Conservation (phyloP, 53 echinoderm and acorn worm species). For the Apostichopus leukothele region DNA sequence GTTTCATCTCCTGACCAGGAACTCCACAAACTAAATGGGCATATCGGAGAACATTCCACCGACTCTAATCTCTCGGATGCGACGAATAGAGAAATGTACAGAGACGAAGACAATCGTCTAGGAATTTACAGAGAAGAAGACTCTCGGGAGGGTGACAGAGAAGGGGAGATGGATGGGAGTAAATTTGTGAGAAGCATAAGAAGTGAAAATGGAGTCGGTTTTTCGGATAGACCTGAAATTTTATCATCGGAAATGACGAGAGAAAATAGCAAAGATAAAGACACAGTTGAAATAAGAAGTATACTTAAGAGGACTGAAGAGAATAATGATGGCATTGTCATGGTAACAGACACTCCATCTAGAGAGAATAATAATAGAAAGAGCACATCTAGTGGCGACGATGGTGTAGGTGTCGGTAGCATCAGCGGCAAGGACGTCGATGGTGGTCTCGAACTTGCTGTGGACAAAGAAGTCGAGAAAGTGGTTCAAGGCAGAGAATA, state of each 20-base stretch:
- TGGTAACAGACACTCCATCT: not conserved
- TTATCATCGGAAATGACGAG: not conserved
- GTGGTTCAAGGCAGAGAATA: too few relatives aligned
- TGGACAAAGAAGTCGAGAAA: too few relatives aligned
- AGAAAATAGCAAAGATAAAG: not conserved
- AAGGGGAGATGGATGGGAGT: not conserved
- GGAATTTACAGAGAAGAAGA: not conserved
- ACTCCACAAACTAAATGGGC: not conserved
- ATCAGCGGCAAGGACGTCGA: too few relatives aligned
- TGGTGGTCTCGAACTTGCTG: too few relatives aligned
- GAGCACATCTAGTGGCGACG: not conserved
- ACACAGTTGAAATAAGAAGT: not conserved
- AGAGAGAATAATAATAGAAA: not conserved
- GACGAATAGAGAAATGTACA: conserved; percentile 7
- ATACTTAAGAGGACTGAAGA: not conserved
- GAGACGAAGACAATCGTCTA: not conserved
- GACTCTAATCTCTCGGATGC: too few relatives aligned
- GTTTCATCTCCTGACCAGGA: not conserved
- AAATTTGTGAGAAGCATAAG: not conserved
- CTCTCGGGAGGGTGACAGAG: not conserved
- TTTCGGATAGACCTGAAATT: too few relatives aligned
- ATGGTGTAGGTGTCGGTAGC: too few relatives aligned
- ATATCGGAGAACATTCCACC: not conserved
- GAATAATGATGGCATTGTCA: not conserved
- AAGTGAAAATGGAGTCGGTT: not conserved